A percentile compares a stretch with the other conserved stretches of the same genome.
Conservation (phyloP, 2,797 vertebrate species). For the Neosilurus hyrtlii region DNA sequence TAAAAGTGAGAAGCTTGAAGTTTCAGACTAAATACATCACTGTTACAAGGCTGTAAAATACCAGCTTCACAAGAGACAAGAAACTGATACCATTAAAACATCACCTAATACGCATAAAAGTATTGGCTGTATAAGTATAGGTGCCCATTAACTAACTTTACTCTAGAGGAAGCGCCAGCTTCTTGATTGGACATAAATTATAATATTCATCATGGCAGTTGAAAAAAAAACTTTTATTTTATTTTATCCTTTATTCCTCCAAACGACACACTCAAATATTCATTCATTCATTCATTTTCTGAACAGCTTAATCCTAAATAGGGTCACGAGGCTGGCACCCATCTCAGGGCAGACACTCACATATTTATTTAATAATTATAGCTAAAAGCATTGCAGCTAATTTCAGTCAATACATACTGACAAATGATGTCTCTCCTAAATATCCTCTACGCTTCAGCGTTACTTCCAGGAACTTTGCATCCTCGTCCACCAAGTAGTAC, state of each 20-base stretch:
- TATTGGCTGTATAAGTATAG: not conserved
- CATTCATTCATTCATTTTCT: too few species aligned
- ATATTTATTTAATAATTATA: not conserved
- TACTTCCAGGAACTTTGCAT: constrained; percentile 79
- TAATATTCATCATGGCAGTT: not conserved
- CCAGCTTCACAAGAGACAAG: constrained; percentile 10
- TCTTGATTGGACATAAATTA: not conserved
- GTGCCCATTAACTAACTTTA: not conserved
- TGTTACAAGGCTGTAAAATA: constrained; percentile 37
- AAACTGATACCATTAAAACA: too few species aligned
- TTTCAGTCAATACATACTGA: constrained; percentile 76
- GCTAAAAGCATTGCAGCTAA: not conserved
- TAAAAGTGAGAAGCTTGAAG: constrained; percentile 19
- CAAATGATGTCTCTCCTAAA: constrained; percentile 81
- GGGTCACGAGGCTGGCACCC: too few species aligned
- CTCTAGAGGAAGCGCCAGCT: not conserved
- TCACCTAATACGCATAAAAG: not conserved
- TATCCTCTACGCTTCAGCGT: constrained; percentile 79
- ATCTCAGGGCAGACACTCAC: not conserved
- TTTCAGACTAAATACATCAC: constrained; percentile 23
- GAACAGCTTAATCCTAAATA: too few species aligned
- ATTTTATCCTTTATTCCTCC: not conserved
- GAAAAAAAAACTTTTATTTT: not conserved
- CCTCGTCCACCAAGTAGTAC: constrained; percentile 80
- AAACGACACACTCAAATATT: not conserved